These are phyloP conservation scores for Physeter macrocephalus DNA, from an alignment of 2,113 vertebrate species.

Conservation along the genomic window DNA sequence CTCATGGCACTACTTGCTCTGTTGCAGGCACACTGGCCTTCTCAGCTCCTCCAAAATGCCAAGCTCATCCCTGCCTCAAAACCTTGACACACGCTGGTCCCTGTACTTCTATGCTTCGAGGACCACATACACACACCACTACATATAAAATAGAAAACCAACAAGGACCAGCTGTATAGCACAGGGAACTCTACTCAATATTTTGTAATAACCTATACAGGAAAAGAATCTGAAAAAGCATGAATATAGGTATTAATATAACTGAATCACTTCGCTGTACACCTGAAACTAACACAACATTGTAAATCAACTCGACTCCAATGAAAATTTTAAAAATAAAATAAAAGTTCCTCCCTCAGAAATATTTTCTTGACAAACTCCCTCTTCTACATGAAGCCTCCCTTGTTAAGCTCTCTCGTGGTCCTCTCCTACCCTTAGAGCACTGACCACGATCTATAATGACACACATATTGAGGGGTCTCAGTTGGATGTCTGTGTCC, in stretches of 20 bases:
- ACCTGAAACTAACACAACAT: background rate
- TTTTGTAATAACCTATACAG: background rate
- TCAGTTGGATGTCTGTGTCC: background rate
- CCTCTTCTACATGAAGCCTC: background rate
- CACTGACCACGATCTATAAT: background rate
- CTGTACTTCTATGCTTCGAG: too few relatives aligned
- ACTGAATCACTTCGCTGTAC: background rate
- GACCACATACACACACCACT: background rate
- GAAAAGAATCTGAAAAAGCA: background rate
- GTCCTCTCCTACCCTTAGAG: background rate
- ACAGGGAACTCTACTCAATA: background rate
- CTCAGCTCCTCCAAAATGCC: background rate
- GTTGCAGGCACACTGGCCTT: too few relatives aligned
- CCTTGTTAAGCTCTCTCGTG: too few relatives aligned
- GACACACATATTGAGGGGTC: background rate
- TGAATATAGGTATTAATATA: rapidly evolving
- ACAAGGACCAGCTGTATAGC: rapidly evolving
- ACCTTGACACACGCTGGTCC: rapidly evolving
- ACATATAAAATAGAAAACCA: background rate
- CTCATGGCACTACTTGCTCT: background rate
- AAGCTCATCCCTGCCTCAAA: background rate
- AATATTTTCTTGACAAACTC: background rate
- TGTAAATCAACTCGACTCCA: background rate
- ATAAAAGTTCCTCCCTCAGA: background rate
- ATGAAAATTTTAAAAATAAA: background rate